These are phyloP conservation scores for Euphysa ruthae DNA, from an alignment of 30 jellyfish, hydroid and myxozoan genomes.

Conservation along the genomic window DNA sequence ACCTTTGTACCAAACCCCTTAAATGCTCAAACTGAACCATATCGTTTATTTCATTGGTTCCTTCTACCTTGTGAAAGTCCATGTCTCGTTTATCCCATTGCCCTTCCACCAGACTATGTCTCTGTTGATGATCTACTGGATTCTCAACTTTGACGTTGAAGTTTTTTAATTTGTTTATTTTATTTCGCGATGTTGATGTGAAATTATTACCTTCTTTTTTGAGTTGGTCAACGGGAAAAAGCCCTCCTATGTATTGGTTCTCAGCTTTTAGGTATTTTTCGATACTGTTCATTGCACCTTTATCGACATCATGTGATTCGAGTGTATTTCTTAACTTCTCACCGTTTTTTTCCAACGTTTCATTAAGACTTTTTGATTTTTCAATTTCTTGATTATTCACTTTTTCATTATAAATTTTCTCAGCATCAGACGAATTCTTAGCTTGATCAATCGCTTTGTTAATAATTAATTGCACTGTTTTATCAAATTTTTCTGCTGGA, in stretches of 20 bases:
- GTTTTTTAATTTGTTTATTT: not conserved
- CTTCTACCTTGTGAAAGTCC: slow-evolving; percentile 1
- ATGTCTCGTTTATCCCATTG: slow-evolving; percentile 16
- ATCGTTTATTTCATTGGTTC: not conserved
- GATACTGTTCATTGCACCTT: not conserved
- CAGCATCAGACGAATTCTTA: not conserved
- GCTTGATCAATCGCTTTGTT: slow-evolving; percentile 24
- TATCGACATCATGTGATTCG: not conserved
- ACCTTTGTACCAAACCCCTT: slow-evolving; percentile 3
- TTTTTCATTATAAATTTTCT: not conserved
- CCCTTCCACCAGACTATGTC: not conserved
- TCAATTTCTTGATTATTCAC: not conserved
- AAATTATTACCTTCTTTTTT: slow-evolving; percentile 11
- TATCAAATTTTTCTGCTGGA: slow-evolving; percentile 13
- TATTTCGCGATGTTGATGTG: not conserved
- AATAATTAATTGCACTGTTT: slow-evolving; percentile 18
- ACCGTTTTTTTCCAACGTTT: not conserved
- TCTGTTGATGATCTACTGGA: not conserved
- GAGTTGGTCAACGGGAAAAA: slow-evolving; percentile 11
- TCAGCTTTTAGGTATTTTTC: slow-evolving; percentile 6
- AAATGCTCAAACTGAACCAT: slow-evolving; percentile 9
- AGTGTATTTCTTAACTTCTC: not conserved
- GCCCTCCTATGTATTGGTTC: slow-evolving; percentile 4
- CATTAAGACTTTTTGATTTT: not conserved
- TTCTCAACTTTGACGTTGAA: not conserved